A percentile compares a stretch with the other conserved stretches of the same genome.
Evolutionary conservation across 1,140 invertebrate genomes (phyloP).

Genomic region (Heliconius hewitsoni): DNA sequence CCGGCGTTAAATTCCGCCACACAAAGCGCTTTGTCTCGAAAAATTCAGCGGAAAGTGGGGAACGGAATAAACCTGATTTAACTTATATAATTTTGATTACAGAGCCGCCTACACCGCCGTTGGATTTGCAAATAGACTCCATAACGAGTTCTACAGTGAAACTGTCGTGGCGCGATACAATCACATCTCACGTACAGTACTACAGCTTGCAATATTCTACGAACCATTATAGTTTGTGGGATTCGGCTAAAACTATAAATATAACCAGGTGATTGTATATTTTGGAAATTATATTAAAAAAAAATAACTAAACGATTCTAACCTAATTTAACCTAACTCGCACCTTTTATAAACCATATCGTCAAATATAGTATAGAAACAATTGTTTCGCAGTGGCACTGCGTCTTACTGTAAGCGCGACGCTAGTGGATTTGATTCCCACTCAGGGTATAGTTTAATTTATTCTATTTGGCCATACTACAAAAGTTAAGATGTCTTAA

Average conservation of each 20-base stretch:
- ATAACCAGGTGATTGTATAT: slow-evolving; percentile 61
- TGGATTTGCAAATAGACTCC: slow-evolving; percentile 72
- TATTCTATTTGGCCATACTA: no score
- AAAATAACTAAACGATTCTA: no score
- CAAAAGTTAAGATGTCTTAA: no score
- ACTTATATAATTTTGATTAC: slow-evolving; percentile 32
- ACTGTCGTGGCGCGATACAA: slow-evolving; percentile 72
- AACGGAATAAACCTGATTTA: background rate
- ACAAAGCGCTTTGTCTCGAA: background rate
- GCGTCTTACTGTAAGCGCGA: no score
- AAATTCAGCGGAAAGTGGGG: background rate
- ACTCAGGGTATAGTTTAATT: no score
- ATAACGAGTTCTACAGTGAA: slow-evolving; percentile 67
- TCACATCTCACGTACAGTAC: slow-evolving; percentile 65
- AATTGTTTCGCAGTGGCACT: no score
- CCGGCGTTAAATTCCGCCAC: no score
- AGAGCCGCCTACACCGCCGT: slow-evolving; percentile 75
- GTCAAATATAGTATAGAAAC: no score
- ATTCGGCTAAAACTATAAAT: slow-evolving; percentile 68
- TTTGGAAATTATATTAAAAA: no score
- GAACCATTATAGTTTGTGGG: slow-evolving; percentile 72
- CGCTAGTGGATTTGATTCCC: no score
- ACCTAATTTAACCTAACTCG: no score
- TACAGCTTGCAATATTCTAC: slow-evolving; percentile 72
- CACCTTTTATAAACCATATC: no score